Base-by-base conservation (phyloP, 1,140 invertebrate genomes). In the Brachionus manjavacas region DNA sequence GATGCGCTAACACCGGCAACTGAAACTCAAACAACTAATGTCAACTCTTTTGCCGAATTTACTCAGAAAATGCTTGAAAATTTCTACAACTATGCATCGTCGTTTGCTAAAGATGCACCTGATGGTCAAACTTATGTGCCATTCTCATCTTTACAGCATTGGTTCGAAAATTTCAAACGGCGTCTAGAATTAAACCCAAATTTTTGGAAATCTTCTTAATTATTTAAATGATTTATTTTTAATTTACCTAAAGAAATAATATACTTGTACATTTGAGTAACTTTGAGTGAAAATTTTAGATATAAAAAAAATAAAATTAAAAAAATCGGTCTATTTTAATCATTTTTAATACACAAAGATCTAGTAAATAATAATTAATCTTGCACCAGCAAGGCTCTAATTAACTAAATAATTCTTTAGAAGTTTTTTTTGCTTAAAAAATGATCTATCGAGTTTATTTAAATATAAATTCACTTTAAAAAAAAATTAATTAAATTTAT, bases 101-200 rank as follows among this genome's bases (percentile, higher is more conserved):
- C 96, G 86, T 99, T 96, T 91, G 93, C 93, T 4, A 93, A 96
- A 87, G 94, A 95, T 92, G 90, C 92, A 2, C 87, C 93, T 0
- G 93, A 94, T 87, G 92, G 89, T 3, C 94, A 96, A 86, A 93
- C 92, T 31, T 96, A 93, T 89, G 93, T 99, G 41, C 95, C 96
- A 0, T 88, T 98, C 20, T 94, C 93, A 66, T 92, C 92, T 0
- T 91, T 99, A 7, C 93, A 96, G 87, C 94, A 93, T 60, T 99
- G 97, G 97, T 98, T 95, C 87, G 92, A 93, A 84, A 97, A 94
- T 87, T 98, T 98, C 87, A 93, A 96, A 87, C 90, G 96, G 87
- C 91, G 95, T 86, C 89, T 98, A 81, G 92, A 94, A 87, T 93
- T 94, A 85, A 97, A 98, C 91, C 96, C 96, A 1, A 94, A 97